Evolutionary conservation across 2,113 vertebrate genomes (phyloP), one percentile per base, ranked within the genome.

Genomic region (Martes martes): DNA sequence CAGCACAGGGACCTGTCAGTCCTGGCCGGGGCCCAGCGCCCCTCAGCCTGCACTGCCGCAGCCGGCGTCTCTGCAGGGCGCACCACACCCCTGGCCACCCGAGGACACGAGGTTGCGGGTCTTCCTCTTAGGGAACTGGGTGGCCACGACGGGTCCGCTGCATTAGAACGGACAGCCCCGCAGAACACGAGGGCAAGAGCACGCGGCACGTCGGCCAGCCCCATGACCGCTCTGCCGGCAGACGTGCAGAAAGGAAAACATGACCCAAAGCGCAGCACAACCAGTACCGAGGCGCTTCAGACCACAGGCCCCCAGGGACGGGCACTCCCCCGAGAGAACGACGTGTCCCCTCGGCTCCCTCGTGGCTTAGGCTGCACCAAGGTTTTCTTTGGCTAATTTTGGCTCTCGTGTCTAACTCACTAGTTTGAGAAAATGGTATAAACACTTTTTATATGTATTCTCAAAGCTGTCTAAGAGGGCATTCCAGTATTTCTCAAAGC

Each of bases 181-280:
- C 16, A 11, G 47, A 59, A 57, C 1, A 0, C 1, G 23, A 10
- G 31, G 36, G 33, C 79, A 28, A 19, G 78, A 42, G 9, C 16
- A 7, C 42, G 6, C 1, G 33, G 86, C n/a, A 33, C 9, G 1
- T 19, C 1, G 24, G 59, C 10, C 23, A n/a, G 74, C 18, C 11
- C 11, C 14, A 1, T 2, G 0, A 52, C n/a, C 11, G 0, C 0
- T 2, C 13, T 2, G 28, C 9, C 8, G 24, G 52, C 47, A 31
- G 80, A 16, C 15, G 28, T 16, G 63, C 14, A 36, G 16, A 69
- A 69, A 36, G 18, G n/a, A 86, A 80, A 61, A 6, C 11, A 28
- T 28, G 55, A 42, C n/a, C 21, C 16, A 10, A 36, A 28, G 9
- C 15, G 0, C 1, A 16, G 63, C 36, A 63, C 3, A 2, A n/a